Base-by-base conservation (phyloP, 1,140 invertebrate genomes). In the Leptopilina boulardi region DNA sequence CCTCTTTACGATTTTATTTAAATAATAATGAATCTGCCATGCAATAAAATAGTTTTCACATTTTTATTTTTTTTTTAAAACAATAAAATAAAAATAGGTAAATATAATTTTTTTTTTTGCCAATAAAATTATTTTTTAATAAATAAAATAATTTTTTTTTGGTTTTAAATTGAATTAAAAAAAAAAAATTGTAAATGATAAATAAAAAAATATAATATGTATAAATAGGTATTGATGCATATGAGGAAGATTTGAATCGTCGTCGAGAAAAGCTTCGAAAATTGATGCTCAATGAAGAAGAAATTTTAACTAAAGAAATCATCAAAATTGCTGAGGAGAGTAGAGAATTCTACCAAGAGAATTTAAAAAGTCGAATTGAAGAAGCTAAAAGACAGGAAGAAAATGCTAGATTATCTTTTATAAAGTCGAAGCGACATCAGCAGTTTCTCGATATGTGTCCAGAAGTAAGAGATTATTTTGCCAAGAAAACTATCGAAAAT, bases 351-450 rank as follows among this genome's bases (percentile, higher is more conserved):
- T 80, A 73, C 34, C 80, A 84, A 41, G 74, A 77, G 5, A 81
- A 87, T 34, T 71, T 77, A 56, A 76, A 70, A 1, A 75, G 47
- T 3, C 78, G 75, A 41, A 77, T 26, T 5, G 83, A 85, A 38
- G 75, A 83, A 44, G 71, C 84, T 66, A 66, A 70, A 15, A 81
- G 74, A 6, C 73, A 74, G 10, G 75, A 78, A 26, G 80, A 84
- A 10, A 80, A 87, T 15, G 77, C 81, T 10, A 84, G 80, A n/a
- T 42, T 83, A 6, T 71, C 82, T 0, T 21, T 86, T 54, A 82
- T 87, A 3, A 71, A 84, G 0, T 71, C 81, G 0, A 89, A 89
- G 75, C 78, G 84, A 34, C 74, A 82, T 77, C 89, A 89, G 42
- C 89, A 87, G 47, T 84, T 85, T 59, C 41, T 89, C 0, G 44